These are phyloP conservation scores for Mola mola DNA, from an alignment of 2,113 vertebrate genomes.

Conservation along the genomic window DNA sequence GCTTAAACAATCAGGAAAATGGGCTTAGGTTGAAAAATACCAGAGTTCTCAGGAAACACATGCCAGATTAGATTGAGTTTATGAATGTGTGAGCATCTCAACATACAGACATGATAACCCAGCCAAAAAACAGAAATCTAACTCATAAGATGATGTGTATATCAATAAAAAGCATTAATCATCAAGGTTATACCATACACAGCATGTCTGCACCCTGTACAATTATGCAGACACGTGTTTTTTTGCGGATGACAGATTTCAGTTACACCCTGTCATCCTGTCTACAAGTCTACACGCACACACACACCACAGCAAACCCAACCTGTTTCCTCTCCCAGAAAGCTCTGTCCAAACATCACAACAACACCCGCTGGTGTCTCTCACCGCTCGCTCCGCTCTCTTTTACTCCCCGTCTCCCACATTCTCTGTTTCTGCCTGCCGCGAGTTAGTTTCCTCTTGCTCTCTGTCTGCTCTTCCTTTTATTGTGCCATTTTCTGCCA, in stretches of 20 bases:
- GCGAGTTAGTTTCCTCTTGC: conserved; percentile 69
- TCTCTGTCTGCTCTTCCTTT: conserved; percentile 64
- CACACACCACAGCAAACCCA: conserved; percentile 10
- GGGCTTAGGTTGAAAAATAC: no score
- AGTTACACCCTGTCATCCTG: conserved; percentile 9
- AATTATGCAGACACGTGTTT: neutral
- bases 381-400: conserved; percentile 28
- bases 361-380: conserved; percentile 51
- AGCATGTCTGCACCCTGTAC: neutral
- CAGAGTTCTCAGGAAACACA: no score
- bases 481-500: conserved; percentile 87
- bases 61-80: no score
- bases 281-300: conserved; percentile 28
- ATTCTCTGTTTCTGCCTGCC: conserved; percentile 60
- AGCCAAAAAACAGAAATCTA: conserved; percentile 1
- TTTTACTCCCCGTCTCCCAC: conserved; percentile 52
- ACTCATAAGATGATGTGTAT: neutral
- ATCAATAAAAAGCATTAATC: neutral
- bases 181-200: neutral
- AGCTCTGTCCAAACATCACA: conserved; percentile 46
- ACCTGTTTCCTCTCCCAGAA: conserved; percentile 45
- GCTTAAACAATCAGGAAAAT: no score
- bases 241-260: neutral
- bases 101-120: no score
- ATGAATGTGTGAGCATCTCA: no score